Base-by-base conservation (phyloP, 2,113 vertebrate genomes). In the Sporophila hypoxantha region DNA sequence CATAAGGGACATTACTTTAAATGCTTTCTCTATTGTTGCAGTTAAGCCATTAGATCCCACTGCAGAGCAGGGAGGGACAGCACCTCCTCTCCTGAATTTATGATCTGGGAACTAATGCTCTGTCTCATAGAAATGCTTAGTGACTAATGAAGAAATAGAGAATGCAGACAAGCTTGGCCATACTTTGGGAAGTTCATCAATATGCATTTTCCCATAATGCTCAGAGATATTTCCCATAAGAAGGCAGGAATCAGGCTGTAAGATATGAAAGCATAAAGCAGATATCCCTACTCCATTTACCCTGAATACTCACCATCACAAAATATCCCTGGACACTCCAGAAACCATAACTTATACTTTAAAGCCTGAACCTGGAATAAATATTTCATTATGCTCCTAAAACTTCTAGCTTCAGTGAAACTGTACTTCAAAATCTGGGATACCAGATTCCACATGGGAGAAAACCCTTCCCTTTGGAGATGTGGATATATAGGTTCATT, bases 21-120 rank as follows among this genome's bases (percentile, higher is more conserved):
- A 89, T 68, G 60, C 19, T 88, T 89, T 89, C 41, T 76, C 77
- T 77, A 12, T 50, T 78, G 50, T 76, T 88, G 91, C 73, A 87
- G 69, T 29, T 82, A 85, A 75, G 66, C 36, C 46, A 67, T 90
- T 73, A 91, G 41, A 85, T 42, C n/a, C 67, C 60, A 59, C 47
- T 86, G 74, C 82, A 89, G 25, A 88, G 64, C 41, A 75, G 60
- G 57, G 36, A 90, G 81, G 61, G 66, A 84, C 82, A 87, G 26
- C 64, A 64, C 20, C 82, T 79, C 37, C 73, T 88, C 50, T 76
- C 60, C 76, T 89, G 61, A 87, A 92, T 95, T 85, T 87, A 86
- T 89, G 75, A 74, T 82, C 69, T 88, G 60, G 82, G 84, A 94
- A 73, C 3, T 94, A 71, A 94, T 94, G 77, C 36, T 91, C 52